Evolutionary conservation across 2,113 vertebrate species (phyloP).

Genomic region (Grammomys surdaster): DNA sequence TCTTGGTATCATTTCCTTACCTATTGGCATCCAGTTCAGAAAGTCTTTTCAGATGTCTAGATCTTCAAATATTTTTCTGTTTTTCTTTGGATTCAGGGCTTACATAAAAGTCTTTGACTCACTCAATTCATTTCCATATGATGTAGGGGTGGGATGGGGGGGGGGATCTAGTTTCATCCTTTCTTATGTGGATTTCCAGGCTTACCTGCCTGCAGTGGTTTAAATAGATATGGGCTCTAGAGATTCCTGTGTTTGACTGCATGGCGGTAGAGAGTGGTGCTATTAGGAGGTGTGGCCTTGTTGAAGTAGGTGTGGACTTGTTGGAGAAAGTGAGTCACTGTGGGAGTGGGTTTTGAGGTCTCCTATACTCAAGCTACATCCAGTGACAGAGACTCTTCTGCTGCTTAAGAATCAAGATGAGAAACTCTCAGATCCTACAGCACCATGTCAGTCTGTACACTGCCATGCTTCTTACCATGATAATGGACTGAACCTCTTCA

Average conservation of each 20-base stretch:
- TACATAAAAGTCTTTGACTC: not conserved
- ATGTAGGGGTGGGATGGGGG: not conserved
- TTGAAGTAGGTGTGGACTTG: not conserved
- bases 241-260: not conserved
- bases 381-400: not conserved
- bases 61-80: not conserved
- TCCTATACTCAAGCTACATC: not conserved
- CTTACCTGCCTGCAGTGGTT: not conserved
- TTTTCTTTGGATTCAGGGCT: not conserved
- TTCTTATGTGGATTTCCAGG: not conserved
- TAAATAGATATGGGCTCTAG: not conserved
- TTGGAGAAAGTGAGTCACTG: not conserved
- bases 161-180: not conserved
- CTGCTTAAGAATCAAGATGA: no score
- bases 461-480: not conserved
- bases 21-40: not conserved
- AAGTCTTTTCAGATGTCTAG: not conserved
- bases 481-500: not conserved
- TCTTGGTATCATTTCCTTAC: not conserved
- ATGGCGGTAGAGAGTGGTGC: not conserved
- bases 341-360: not conserved
- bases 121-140: not conserved
- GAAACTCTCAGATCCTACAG: no score
- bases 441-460: not conserved
- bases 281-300: not conserved